These are phyloP conservation scores for Mormyrus proboscirostris DNA, from an alignment of 2,797 vertebrate genomes.

Conservation along the genomic window DNA sequence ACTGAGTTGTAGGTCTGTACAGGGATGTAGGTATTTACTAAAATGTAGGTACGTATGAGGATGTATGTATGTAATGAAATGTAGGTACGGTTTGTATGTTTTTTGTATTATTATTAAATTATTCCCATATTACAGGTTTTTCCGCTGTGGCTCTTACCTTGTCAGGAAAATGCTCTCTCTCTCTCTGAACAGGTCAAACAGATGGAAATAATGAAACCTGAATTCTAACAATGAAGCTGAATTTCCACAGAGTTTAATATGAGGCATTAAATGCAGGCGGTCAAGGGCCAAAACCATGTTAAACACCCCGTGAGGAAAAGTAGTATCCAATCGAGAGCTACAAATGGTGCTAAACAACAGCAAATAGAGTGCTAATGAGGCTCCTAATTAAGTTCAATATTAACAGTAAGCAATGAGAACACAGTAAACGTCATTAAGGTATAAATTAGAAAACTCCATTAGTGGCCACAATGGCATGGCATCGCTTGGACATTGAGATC, in stretches of 20 bases:
- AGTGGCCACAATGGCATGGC: not conserved
- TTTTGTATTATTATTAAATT: not conserved
- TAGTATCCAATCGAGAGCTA: conserved; percentile 4
- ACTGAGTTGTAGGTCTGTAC: too few relatives aligned
- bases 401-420: conserved; percentile 16
- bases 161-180: not conserved
- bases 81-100: not conserved
- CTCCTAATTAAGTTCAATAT: conserved; percentile 29
- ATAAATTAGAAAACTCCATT: conserved; percentile 16
- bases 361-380: conserved; percentile 30
- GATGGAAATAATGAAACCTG: not conserved
- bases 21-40: too few relatives aligned
- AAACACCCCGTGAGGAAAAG: not conserved
- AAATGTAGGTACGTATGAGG: too few relatives aligned
- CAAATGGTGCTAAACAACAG: conserved; percentile 18
- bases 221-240: not conserved
- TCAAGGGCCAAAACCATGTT: not conserved
- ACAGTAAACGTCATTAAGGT: conserved; percentile 15
- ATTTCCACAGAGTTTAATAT: not conserved
- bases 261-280: not conserved
- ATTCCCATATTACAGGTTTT: not conserved
- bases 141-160: not conserved
- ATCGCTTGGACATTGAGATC: not conserved
- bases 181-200: not conserved
- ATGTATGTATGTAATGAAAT: not conserved